Base-by-base conservation (phyloP, 2,888 invertebrate species). In the Shargacucullia verbasci region DNA sequence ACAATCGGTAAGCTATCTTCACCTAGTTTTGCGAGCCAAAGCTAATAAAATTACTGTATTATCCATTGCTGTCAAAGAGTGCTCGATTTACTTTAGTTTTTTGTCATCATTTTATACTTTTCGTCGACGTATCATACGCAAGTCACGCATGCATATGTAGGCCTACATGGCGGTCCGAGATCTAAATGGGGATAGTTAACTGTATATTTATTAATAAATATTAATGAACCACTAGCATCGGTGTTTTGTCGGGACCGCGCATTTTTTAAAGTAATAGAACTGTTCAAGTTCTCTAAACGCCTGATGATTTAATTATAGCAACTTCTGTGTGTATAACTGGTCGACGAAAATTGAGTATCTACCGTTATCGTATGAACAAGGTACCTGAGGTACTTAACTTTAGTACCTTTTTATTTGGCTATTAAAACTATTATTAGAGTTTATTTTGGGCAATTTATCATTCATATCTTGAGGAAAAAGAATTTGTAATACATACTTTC, bases 1-100 rank as follows among this genome's bases (percentile, higher is more conserved):
- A 92, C 90, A 94, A 82, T 81, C 92, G 94, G 95, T 95, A 85
- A 94, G 95, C 83, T 56, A 39, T 29, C 11, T 45, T 29, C 33
- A 31, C 10, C 25, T 47, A 41, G 1, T 34, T 41, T 35, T 35
- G 29, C 1, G 6, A 4, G 8, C 4, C 39, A 29, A 6, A 14
- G 2, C 4, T 41, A 1, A 25, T 6, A 44, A 15, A 33, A 37
- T 31, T 33, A 27, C n/a, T 27, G 1, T 53, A 14, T 39, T 7
- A 48, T 8, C 34, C 5, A 12, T 43, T 45, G 12, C 6, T 31
- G 14, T 9, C 14, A 15, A 2, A 34, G 6, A 11, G n/a, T 38
- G 8, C 2, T 41, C n/a, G 2, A 37, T 45, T 14, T 34, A 10
- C 45, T 14, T 25, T 35, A 55, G 2, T 25, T 73, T 69, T 56